These are phyloP conservation scores for Aurelia aurita DNA, from an alignment of 30 jellyfish, hydroid and myxozoan species.

Conservation along the genomic window DNA sequence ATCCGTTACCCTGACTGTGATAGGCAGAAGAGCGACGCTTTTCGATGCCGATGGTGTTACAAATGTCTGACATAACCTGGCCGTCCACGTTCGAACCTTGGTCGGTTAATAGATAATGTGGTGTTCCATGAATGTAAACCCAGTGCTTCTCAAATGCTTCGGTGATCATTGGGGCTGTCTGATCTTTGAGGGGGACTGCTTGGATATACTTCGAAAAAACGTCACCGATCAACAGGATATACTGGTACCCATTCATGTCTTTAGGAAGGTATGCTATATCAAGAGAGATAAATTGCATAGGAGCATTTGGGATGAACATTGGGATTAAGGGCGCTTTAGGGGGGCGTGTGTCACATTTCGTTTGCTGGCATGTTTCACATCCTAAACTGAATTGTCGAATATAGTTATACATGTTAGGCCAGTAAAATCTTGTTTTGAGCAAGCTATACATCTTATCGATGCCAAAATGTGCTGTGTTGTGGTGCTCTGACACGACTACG, in stretches of 20 bases:
- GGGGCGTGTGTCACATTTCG: conserved; percentile 33
- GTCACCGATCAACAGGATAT: conserved; percentile 19
- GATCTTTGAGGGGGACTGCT: too few relatives aligned
- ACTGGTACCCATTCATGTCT: conserved; percentile 16
- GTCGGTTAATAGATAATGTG: too few relatives aligned
- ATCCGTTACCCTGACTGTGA: too few relatives aligned
- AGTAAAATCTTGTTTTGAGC: conserved; percentile 24
- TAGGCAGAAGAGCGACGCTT: conserved; percentile 18
- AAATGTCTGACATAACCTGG: conserved; percentile 3
- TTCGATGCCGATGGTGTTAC: conserved; percentile 3
- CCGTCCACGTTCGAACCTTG: too few relatives aligned
- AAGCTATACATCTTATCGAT: neutral
- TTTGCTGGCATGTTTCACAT: conserved; percentile 27
- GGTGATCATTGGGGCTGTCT: conserved; percentile 27
- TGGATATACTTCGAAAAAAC: conserved; percentile 28
- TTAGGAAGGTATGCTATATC: conserved; percentile 14
- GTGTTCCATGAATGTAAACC: too few relatives aligned
- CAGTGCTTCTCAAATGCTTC: conserved; percentile 4
- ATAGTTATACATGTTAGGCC: conserved; percentile 47
- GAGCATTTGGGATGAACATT: conserved; percentile 33
- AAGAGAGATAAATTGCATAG: conserved; percentile 32
- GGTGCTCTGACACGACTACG: too few relatives aligned
- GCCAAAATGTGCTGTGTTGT: too few relatives aligned
- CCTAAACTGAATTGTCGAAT: neutral
- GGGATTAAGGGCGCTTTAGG: conserved; percentile 61